A percentile compares a stretch with the other conserved stretches of the same genome.
phyloP scores from a whole-genome alignment of 2,113 vertebrate genomes.

The Ammodramus savannarum region DNA sequence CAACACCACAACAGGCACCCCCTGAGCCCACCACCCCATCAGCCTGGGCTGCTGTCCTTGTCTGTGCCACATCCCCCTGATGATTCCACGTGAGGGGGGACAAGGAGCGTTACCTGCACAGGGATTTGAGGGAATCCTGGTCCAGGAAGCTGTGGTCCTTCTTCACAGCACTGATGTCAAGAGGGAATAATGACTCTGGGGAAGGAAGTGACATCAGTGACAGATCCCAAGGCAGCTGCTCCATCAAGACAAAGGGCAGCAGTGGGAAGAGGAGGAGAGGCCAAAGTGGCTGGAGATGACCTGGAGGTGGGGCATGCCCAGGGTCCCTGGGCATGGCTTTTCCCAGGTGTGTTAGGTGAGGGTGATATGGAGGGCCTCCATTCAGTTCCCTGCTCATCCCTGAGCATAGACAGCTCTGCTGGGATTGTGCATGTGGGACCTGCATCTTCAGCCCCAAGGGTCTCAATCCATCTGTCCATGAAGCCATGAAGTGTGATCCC shows the following conservation, averaged over 20 bases:
- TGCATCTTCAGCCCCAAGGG: neutral
- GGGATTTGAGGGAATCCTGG: conserved; percentile 80
- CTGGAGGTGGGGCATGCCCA: neutral
- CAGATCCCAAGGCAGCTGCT: fast-evolving
- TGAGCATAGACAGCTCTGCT: neutral
- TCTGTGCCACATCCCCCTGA: fast-evolving
- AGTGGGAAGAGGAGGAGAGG: neutral
- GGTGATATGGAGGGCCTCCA: fast-evolving
- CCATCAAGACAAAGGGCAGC: neutral
- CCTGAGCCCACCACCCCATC: neutral
- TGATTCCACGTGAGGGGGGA: fast-evolving
- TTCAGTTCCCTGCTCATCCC: neutral
- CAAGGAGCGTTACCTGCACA: conserved; percentile 75
- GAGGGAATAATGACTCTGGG: conserved; percentile 70
- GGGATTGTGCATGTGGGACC: neutral
- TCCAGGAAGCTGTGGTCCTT: conserved; percentile 84
- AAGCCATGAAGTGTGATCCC: neutral
- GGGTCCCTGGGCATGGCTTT: fast-evolving
- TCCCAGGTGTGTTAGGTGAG: neutral
- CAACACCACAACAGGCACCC: neutral
- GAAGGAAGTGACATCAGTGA: neutral
- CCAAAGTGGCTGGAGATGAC: neutral
- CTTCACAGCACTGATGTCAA: conserved; percentile 81
- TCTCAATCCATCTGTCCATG: neutral
- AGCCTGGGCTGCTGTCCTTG: neutral